Evolutionary conservation across 2,888 invertebrate species (phyloP), one percentile per base, ranked within the genome.

Genomic region (Pterostichus niger): DNA sequence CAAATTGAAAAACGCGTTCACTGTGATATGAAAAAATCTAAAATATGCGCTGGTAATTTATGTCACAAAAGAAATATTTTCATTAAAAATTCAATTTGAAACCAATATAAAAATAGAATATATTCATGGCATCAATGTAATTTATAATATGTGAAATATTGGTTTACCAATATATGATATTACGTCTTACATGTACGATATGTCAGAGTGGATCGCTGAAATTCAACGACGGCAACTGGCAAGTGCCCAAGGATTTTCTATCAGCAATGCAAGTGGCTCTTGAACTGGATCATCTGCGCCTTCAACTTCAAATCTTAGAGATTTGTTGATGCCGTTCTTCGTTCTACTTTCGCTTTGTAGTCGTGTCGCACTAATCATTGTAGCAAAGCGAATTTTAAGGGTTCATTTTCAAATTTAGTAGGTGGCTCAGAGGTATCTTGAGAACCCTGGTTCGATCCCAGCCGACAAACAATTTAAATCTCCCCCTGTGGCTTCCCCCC

Each of bases 241-340:
- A 75, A 52, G 49, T 49, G 75, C 75, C 75, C 75, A 75, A 75
- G 24, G 75, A 52, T 33, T 75, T 75, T 75, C 75, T 75, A 75
- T 75, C 75, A 56, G 56, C 56, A 40, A 77, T 77, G 77, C 77
- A 77, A 77, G 77, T 77, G 75, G 56, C 40, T 77, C 77, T 56
- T 77, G 77, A 56, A 77, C 40, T 77, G 56, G 77, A 77, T 77
- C 77, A 77, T 77, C 77, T 56, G 52, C 44, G 13, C 31, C 75
- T 75, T 52, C 75, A 75, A 75, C 49, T 75, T 44, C 75, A 17
- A 52, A 75, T 75, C 75, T 75, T n/a, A 6, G n/a, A 52, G 75
- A 75, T 75, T 75, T 75, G 44, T 71, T 44, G 68, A 71, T 71
- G 68, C 15, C 40, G 17, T 13, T 71, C 68, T 17, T 13, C 17